These are phyloP conservation scores for Sisyra terminalis DNA, from an alignment of 2,888 invertebrate species.

Conservation along the genomic window DNA sequence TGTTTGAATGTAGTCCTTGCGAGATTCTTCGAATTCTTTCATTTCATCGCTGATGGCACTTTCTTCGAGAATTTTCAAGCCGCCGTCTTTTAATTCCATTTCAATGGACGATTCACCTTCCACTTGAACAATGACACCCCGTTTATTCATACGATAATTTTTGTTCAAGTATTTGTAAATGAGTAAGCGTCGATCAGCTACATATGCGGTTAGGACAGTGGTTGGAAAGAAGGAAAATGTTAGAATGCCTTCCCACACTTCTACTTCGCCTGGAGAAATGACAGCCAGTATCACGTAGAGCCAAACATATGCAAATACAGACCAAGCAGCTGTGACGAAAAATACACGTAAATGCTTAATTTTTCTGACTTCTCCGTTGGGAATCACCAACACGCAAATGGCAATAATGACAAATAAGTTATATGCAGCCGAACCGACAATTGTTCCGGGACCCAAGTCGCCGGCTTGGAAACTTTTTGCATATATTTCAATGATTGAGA, in stretches of 20 bases:
- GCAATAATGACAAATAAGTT: conserved; percentile 97
- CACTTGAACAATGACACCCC: conserved; percentile 79
- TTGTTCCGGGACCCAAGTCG: conserved; percentile 94
- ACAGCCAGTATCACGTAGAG: conserved; percentile 85
- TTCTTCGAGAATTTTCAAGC: conserved; percentile 38
- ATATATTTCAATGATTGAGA: conserved; percentile 95
- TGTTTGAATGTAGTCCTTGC: conserved; percentile 84
- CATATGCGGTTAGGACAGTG: conserved; percentile 90
- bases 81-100: conserved; percentile 41
- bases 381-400: conserved; percentile 83
- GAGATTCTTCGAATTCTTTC: conserved; percentile 77
- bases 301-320: conserved; percentile 98
- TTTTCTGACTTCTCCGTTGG: conserved; percentile 76
- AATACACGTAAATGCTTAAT: conserved; percentile 95
- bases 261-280: conserved; percentile 71
- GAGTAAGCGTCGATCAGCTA: conserved; percentile 77
- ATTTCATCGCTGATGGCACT: conserved; percentile 48
- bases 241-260: conserved; percentile 94
- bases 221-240: conserved; percentile 95
- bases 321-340: conserved; percentile 95
- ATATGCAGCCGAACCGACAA: conserved; percentile 97
- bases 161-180: conserved; percentile 79
- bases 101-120: conserved; percentile 61
- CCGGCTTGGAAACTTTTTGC: conserved; percentile 92
- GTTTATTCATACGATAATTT: conserved; percentile 76